phyloP scores from a whole-genome alignment of 2,113 vertebrate genomes.

The Craseonycteris thonglongyai region DNA sequence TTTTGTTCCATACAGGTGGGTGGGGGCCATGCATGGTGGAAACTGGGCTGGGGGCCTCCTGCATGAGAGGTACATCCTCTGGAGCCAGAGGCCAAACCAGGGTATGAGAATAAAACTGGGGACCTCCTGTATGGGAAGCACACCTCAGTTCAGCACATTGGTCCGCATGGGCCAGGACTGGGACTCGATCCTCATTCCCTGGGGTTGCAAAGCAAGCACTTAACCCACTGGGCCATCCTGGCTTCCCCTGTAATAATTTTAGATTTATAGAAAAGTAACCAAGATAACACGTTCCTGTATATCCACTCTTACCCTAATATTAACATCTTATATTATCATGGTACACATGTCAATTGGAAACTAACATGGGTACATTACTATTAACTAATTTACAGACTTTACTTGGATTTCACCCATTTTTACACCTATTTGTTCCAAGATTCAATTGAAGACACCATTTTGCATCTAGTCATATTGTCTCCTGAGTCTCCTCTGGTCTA shows the following conservation, averaged over 20 bases:
- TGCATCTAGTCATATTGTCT: background rate
- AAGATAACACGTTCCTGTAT: background rate
- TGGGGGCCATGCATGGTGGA: too few species aligned
- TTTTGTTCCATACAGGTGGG: too few species aligned
- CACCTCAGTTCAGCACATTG: too few species aligned
- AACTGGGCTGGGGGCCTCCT: too few species aligned
- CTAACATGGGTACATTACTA: background rate
- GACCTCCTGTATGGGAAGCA: too few species aligned
- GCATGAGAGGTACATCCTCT: too few species aligned
- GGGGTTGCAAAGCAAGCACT: too few species aligned
- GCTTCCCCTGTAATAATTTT: conserved; percentile 13
- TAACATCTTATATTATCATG: background rate
- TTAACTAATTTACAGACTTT: background rate
- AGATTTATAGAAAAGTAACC: background rate
- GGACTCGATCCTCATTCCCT: too few species aligned
- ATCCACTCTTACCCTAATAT: background rate
- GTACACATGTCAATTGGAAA: background rate
- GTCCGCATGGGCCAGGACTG: too few species aligned
- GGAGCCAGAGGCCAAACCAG: too few species aligned
- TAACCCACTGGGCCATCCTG: too few species aligned
- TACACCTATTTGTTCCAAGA: background rate
- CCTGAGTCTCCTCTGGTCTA: background rate
- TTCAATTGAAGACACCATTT: background rate
- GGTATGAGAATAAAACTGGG: too few species aligned
- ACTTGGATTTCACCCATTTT: conserved; percentile 25